Evolutionary conservation across 2,888 invertebrate species (phyloP).

Genomic region (Temnothorax ravouxi): DNA sequence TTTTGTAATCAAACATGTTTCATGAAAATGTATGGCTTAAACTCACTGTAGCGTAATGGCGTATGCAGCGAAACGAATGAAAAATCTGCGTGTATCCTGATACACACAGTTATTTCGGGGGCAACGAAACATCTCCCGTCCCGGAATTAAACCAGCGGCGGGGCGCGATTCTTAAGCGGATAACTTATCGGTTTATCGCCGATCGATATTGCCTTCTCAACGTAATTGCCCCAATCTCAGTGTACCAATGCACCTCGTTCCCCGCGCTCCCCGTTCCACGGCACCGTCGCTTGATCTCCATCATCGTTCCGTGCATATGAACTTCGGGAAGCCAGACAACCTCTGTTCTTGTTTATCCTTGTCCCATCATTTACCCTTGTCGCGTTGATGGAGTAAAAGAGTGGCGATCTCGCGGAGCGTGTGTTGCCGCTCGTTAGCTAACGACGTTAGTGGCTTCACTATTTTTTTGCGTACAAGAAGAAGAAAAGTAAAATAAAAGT

Average conservation of each 20-base stretch:
- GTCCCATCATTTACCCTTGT: constrained; percentile 3
- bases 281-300: constrained; percentile 45
- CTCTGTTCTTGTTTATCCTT: constrained; percentile 14
- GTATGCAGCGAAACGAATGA: background rate
- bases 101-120: constrained; percentile 25
- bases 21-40: constrained; percentile 22
- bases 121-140: constrained; percentile 37
- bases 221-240: constrained; percentile 62
- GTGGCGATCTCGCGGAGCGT: constrained; percentile 21
- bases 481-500: background rate
- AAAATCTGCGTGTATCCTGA: background rate
- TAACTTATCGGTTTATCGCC: constrained; percentile 64
- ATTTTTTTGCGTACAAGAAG: constrained; percentile 3
- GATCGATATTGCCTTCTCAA: constrained; percentile 57
- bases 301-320: constrained; percentile 51
- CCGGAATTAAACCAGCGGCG: constrained; percentile 27
- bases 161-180: constrained; percentile 58
- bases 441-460: constrained; percentile 58
- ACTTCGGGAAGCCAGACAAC: constrained; percentile 29
- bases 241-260: constrained; percentile 44
- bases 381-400: constrained; percentile 40
- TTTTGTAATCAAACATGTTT: constrained; percentile 8
- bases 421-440: constrained; percentile 66
- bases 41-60: constrained; percentile 1
- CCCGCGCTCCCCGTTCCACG: constrained; percentile 16